These are phyloP conservation scores for Turritopsis rubra DNA, from an alignment of 30 jellyfish, hydroid and myxozoan genomes.

Conservation along the genomic window DNA sequence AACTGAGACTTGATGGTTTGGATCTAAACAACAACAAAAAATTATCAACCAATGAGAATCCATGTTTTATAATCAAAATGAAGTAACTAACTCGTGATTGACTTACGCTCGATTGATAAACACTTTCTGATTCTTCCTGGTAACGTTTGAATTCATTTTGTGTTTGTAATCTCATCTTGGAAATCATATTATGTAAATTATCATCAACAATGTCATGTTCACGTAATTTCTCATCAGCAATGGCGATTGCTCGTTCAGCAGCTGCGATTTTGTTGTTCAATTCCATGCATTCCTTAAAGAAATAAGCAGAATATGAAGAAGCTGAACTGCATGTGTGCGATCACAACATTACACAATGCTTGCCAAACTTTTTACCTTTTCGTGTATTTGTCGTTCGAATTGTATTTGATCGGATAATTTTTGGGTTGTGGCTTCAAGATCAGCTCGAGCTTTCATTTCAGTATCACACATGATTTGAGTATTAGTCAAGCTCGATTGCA, in stretches of 20 bases:
- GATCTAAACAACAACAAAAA: neutral
- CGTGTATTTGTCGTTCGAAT: conserved; percentile 78
- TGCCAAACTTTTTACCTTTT: conserved; percentile 64
- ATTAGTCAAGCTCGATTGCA: conserved; percentile 46
- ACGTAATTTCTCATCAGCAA: conserved; percentile 64
- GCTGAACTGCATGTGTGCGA: too few relatives aligned
- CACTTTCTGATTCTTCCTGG: conserved; percentile 80
- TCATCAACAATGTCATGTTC: conserved; percentile 86
- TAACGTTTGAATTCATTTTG: conserved; percentile 67
- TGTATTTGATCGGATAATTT: conserved; percentile 60
- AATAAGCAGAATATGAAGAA: too few relatives aligned
- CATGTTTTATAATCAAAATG: neutral
- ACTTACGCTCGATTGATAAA: conserved; percentile 46
- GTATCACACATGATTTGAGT: conserved; percentile 53
- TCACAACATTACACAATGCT: too few relatives aligned
- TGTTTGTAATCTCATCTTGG: conserved; percentile 74
- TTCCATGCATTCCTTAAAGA: conserved; percentile 54
- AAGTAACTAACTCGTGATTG: neutral
- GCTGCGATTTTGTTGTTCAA: conserved; percentile 50
- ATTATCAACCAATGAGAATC: neutral
- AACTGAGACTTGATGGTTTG: conserved; percentile 48
- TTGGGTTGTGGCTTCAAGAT: conserved; percentile 45
- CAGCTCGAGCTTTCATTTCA: conserved; percentile 73
- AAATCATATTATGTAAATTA: conserved; percentile 50
- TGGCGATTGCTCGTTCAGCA: conserved; percentile 62